Base-by-base conservation (phyloP, 2,888 invertebrate genomes). In the Lasioglossum oenotherae region DNA sequence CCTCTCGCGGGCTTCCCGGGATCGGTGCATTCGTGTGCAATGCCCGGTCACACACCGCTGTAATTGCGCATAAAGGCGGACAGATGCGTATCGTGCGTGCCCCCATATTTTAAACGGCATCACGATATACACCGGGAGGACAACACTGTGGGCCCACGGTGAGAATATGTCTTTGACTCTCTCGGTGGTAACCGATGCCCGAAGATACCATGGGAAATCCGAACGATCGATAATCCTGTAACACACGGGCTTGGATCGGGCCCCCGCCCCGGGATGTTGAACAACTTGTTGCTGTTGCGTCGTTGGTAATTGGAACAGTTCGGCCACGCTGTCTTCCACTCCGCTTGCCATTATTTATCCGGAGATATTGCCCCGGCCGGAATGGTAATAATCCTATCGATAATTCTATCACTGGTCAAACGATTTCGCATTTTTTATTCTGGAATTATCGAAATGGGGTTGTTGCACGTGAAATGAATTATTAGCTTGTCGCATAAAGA, bases 81-180 rank as follows among this genome's bases (percentile, higher is more conserved):
- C 90, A 90, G 90, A 90, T 90, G 90, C 60, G 88, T 89, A 88
- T 90, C 88, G 81, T 69, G 27, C 75, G 72, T 83, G 86, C 90
- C 90, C 90, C 81, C 85, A 90, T 90, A 90, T 89, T 90, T 90
- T 89, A 71, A 90, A 87, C 84, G 84, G 71, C 80, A 78, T 80
- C 76, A 64, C 69, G 81, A 78, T 80, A 19, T 74, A 78, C 81
- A 75, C 69, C 78, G 78, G n/a, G 77, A 57, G n/a, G 77, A 57
- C 74, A 38, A 44, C 74, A 41, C 78, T 67, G 69, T 27, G 38
- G 74, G 60, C 79, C 53, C 57, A 73, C 78, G 79, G 82, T 89
- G 89, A 89, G 89, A 89, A 86, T 86, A 74, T 81, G 69, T 71
- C 69, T 80, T 81, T 80, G 85, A 86, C 86, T 85, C 83, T 64